Evolutionary conservation across 2,888 invertebrate species (phyloP).

Genomic region (Acanthoscelides obtectus): DNA sequence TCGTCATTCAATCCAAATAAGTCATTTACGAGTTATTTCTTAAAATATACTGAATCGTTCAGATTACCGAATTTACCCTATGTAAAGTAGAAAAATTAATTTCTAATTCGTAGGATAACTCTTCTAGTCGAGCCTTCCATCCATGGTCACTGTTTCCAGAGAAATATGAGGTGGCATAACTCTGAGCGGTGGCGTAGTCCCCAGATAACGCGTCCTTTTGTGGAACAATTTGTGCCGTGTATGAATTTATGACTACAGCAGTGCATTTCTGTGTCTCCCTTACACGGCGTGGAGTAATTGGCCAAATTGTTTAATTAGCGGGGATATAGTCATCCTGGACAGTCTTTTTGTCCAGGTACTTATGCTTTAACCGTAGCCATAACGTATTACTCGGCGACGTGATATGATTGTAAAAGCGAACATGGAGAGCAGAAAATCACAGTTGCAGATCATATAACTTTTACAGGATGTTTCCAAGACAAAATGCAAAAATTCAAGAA

Average conservation of each 20-base stretch:
- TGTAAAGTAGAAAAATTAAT: no score
- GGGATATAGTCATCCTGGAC: not conserved
- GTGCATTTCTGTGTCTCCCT: not conserved
- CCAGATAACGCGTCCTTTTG: not conserved
- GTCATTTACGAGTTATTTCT: no score
- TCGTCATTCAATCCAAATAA: no score
- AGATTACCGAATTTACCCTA: no score
- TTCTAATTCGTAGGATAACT: no score
- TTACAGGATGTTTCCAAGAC: no score
- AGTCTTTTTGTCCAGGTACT: not conserved
- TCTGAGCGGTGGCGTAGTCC: not conserved
- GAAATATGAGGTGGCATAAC: not conserved
- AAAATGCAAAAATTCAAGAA: no score
- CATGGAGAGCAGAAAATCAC: not conserved
- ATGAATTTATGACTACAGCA: not conserved
- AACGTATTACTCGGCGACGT: not conserved
- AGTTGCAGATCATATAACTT: not conserved
- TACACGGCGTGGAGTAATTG: not conserved
- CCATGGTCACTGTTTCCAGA: not conserved
- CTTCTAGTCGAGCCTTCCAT: not conserved
- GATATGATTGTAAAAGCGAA: not conserved
- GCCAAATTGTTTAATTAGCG: not conserved
- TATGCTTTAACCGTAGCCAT: not conserved
- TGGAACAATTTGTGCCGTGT: not conserved
- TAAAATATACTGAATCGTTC: no score